These are phyloP conservation scores for Cyrtonyx montezumae DNA, from an alignment of 2,113 vertebrate species.

Conservation along the genomic window DNA sequence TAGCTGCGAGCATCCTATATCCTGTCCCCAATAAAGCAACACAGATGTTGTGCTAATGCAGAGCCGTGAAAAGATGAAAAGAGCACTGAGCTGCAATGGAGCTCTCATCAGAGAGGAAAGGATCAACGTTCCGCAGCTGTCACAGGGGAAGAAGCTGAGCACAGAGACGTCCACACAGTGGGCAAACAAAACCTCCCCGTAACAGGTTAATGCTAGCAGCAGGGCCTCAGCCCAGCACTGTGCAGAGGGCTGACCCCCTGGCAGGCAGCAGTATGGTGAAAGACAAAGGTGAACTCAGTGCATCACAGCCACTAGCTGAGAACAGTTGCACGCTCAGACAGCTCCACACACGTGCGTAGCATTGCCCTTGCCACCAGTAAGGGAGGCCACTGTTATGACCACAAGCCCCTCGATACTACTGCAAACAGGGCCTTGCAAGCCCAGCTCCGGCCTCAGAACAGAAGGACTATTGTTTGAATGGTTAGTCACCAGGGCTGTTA, in stretches of 20 bases:
- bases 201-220: background rate
- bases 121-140: background rate
- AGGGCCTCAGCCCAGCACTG: background rate
- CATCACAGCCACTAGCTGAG: background rate
- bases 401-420: accelerated
- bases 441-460: background rate
- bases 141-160: background rate
- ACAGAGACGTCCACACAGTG: background rate
- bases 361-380: background rate
- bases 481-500: background rate
- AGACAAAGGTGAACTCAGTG: background rate
- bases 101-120: background rate
- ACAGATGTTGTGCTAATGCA: constrained; percentile 46
- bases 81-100: background rate
- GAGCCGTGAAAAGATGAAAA: background rate
- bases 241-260: background rate
- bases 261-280: background rate
- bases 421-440: background rate
- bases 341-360: background rate
- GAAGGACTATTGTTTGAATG: background rate
- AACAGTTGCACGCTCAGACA: background rate
- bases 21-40: constrained; percentile 28
- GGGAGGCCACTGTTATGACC: background rate
- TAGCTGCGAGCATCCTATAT: constrained; percentile 52
- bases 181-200: background rate